Percentiles rank a stretch among this genome's conserved stretches.
Evolutionary conservation across 2,113 vertebrate genomes (phyloP).

Genomic region (Leptosomus discolor): DNA sequence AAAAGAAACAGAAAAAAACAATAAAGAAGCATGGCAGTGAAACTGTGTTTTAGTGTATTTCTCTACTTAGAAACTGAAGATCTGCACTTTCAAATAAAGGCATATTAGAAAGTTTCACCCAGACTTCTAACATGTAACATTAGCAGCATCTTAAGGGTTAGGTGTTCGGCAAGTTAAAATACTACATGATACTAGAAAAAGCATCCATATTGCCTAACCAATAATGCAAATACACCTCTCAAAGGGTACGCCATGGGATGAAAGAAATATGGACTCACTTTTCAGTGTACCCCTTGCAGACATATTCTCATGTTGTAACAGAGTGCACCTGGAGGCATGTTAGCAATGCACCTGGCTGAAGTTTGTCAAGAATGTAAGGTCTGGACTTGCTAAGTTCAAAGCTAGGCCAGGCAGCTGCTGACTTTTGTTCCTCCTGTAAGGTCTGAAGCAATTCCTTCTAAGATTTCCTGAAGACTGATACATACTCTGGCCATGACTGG

Average conservation of each 20-base stretch:
- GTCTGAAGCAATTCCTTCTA: not conserved
- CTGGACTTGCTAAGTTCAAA: slow-evolving; percentile 16
- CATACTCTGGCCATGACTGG: not conserved
- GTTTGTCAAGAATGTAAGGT: not conserved
- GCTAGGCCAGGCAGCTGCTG: not conserved
- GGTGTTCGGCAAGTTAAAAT: not conserved
- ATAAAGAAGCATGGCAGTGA: not conserved
- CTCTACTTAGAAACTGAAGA: not conserved
- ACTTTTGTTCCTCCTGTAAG: not conserved
- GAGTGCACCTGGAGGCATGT: not conserved
- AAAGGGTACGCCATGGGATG: not conserved
- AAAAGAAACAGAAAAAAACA: not conserved
- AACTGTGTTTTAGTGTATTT: not conserved
- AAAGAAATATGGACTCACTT: not conserved
- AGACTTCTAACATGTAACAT: not conserved
- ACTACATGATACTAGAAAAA: not conserved
- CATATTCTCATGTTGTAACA: not conserved
- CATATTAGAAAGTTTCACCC: not conserved
- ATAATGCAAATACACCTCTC: not conserved
- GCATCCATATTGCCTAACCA: not conserved
- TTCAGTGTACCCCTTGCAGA: not conserved
- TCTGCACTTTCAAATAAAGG: not conserved
- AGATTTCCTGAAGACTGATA: not conserved
- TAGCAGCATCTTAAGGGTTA: not conserved
- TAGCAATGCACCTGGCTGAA: not conserved